Conservation (phyloP, 2,888 invertebrate genomes). For the Melieria picta region DNA sequence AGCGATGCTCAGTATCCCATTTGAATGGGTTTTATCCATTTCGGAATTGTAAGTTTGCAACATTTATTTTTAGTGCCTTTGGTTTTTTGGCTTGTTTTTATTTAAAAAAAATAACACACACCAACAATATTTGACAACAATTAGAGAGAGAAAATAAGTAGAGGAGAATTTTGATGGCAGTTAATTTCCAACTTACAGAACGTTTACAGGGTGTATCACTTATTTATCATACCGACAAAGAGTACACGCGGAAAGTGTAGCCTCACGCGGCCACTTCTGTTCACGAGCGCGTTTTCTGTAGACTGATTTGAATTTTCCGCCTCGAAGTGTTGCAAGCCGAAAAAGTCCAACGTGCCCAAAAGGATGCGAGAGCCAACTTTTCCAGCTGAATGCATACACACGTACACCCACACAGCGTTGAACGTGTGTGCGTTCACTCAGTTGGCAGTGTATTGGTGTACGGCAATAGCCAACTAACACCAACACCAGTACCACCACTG, state of each 20-base stretch:
- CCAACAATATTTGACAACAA: slow-evolving; percentile 33
- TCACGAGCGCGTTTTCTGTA: slow-evolving; percentile 68
- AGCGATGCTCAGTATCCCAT: too few relatives aligned
- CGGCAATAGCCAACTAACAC: too few relatives aligned
- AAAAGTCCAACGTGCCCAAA: slow-evolving; percentile 30
- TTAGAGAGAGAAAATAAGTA: slow-evolving; percentile 38
- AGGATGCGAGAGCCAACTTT: slow-evolving; percentile 47
- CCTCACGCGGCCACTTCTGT: slow-evolving; percentile 67
- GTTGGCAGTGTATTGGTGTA: neutral
- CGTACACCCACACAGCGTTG: slow-evolving; percentile 30
- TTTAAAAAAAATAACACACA: slow-evolving; percentile 26
- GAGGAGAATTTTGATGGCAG: slow-evolving; percentile 37
- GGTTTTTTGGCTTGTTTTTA: slow-evolving; percentile 24
- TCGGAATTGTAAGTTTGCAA: too few relatives aligned
- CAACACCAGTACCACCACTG: too few relatives aligned
- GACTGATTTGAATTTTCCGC: slow-evolving; percentile 63
- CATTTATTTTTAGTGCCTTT: slow-evolving; percentile 22
- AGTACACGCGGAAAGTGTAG: slow-evolving; percentile 67
- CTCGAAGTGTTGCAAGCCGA: slow-evolving; percentile 37
- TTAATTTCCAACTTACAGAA: slow-evolving; percentile 63
- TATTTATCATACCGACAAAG: slow-evolving; percentile 67
- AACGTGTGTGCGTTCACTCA: slow-evolving; percentile 33
- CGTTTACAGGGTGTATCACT: slow-evolving; percentile 67
- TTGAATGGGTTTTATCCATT: too few relatives aligned
- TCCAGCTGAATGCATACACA: slow-evolving; percentile 32